These are phyloP conservation scores for Nemotelus pantherinus DNA, from an alignment of 2,888 invertebrate species.

Conservation along the genomic window DNA sequence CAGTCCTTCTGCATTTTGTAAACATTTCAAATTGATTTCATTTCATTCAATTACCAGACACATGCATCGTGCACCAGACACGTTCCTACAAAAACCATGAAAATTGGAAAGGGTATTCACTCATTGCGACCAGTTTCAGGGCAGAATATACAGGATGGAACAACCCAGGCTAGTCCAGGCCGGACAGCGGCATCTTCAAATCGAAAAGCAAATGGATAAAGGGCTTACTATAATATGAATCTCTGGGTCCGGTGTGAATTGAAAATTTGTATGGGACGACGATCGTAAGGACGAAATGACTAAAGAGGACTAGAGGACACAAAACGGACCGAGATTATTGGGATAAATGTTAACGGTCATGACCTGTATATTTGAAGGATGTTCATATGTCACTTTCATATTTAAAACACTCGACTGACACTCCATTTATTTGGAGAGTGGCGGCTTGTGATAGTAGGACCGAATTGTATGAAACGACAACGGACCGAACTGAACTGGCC, in stretches of 20 bases:
- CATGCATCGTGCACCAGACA: conserved; percentile 21
- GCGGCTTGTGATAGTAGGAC: conserved; percentile 4
- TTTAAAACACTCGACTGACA: conserved; percentile 43
- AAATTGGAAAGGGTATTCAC: conserved; percentile 23
- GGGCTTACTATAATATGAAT: conserved; percentile 24
- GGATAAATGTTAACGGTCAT: conserved; percentile 22
- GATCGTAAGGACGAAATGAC: not conserved
- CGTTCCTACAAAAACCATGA: conserved; percentile 15
- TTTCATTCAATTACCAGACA: conserved; percentile 31
- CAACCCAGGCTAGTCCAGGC: not conserved
- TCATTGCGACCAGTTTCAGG: not conserved
- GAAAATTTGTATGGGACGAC: not conserved
- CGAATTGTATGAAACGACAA: not conserved
- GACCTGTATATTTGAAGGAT: conserved; percentile 33
- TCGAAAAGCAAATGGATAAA: conserved; percentile 20
- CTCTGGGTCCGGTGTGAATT: conserved; percentile 19
- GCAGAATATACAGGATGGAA: no score
- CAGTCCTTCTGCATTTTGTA: conserved; percentile 38
- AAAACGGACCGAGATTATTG: not conserved
- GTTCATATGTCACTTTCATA: conserved; percentile 38
- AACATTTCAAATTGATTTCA: conserved; percentile 42
- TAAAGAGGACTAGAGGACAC: not conserved
- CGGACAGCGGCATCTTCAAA: not conserved
- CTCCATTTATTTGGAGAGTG: conserved; percentile 33
- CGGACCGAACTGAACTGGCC: not conserved